Percentiles rank a stretch among this genome's conserved stretches.
Conservation (phyloP, 1,140 invertebrate species). For the Neuroterus valhalla region DNA sequence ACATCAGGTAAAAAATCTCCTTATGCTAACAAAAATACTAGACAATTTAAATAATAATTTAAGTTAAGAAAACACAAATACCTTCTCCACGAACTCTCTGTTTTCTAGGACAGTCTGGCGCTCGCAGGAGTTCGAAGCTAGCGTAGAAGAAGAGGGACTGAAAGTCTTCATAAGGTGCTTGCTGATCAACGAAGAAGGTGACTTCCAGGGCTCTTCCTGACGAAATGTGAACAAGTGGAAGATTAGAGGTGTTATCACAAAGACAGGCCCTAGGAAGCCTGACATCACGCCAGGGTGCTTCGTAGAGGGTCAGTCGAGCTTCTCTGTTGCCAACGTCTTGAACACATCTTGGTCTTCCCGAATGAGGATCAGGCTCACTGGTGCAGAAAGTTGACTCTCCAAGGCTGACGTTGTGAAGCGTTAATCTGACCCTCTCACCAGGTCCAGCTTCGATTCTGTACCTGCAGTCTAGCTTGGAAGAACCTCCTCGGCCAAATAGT, state of each 20-base stretch:
- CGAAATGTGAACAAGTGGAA: slow-evolving; percentile 80
- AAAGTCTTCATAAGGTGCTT: slow-evolving; percentile 83
- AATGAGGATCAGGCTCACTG: slow-evolving; percentile 83
- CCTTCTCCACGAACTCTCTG: slow-evolving; percentile 78
- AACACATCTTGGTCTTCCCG: slow-evolving; percentile 77
- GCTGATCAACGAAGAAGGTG: slow-evolving; percentile 78
- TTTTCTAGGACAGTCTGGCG: slow-evolving; percentile 79
- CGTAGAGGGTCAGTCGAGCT: slow-evolving; percentile 78
- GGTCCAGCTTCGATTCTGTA: slow-evolving; percentile 83
- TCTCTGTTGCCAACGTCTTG: slow-evolving; percentile 76
- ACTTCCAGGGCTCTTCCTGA: slow-evolving; percentile 79
- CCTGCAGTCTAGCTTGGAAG: slow-evolving; percentile 82
- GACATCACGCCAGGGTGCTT: slow-evolving; percentile 81
- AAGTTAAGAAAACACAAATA: slow-evolving; percentile 35
- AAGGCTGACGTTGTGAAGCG: slow-evolving; percentile 83
- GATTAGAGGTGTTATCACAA: slow-evolving; percentile 81
- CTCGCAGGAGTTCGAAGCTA: slow-evolving; percentile 80
- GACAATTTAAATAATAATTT: no score
- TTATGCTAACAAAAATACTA: no score
- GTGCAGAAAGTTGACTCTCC: slow-evolving; percentile 80
- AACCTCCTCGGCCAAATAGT: slow-evolving; percentile 85
- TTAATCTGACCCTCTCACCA: slow-evolving; percentile 80
- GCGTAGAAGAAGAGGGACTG: slow-evolving; percentile 82
- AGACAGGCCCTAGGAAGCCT: slow-evolving; percentile 80
- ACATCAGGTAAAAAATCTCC: no score